Percentiles rank a stretch among this genome's conserved stretches.
phyloP scores from a whole-genome alignment of 2,888 invertebrate genomes.

The Nomada lathburiana region DNA sequence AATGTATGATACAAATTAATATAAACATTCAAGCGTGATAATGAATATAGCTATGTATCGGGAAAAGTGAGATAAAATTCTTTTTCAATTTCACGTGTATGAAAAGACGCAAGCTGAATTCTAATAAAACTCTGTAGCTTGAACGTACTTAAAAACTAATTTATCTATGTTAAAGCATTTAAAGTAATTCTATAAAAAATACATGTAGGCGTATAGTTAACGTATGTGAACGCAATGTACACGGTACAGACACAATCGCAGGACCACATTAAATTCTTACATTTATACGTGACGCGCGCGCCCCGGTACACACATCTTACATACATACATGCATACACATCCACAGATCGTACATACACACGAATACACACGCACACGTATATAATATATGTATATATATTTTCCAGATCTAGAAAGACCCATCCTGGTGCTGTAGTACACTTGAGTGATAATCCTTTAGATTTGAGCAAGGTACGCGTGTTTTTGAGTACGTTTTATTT shows the following conservation, averaged over 20 bases:
- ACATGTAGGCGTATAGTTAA: constrained; percentile 49
- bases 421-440: constrained; percentile 99
- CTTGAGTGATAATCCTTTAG: constrained; percentile 98
- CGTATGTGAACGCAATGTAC: constrained; percentile 4
- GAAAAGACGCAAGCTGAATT: neutral
- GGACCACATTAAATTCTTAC: neutral
- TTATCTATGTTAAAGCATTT: constrained; percentile 14
- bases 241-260: neutral
- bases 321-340: constrained; percentile 12
- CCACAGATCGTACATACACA: constrained; percentile 17
- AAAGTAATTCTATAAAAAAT: constrained; percentile 38
- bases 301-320: neutral
- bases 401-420: constrained; percentile 94
- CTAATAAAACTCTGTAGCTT: neutral
- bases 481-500: constrained; percentile 75
- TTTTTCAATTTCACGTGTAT: neutral
- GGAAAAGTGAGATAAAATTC: neutral
- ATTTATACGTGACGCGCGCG: neutral
- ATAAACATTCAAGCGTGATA: neutral
- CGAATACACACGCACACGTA: constrained; percentile 38
- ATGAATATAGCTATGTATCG: no score
- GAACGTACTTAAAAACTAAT: neutral
- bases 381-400: constrained; percentile 72
- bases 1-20: neutral
- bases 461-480: constrained; percentile 94